Evolutionary conservation across 1,140 invertebrate genomes (phyloP).

Genomic region (Nasonia longicornis): DNA sequence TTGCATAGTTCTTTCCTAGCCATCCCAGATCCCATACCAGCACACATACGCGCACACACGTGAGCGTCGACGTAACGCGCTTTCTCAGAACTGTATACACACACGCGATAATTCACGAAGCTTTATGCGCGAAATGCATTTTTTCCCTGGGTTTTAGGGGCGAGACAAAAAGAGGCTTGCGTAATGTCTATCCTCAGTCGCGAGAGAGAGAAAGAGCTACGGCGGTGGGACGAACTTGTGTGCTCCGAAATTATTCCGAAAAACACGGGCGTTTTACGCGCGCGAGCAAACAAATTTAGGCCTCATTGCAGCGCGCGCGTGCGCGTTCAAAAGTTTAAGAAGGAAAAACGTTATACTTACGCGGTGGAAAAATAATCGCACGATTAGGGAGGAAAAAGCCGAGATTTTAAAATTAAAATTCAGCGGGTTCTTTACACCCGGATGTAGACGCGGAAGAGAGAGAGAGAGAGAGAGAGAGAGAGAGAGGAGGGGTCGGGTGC

Average conservation of each 20-base stretch:
- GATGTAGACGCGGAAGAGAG: too few relatives aligned
- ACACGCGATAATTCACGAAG: constrained; percentile 58
- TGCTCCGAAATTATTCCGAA: constrained; percentile 30
- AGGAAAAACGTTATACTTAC: neutral
- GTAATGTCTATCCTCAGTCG: constrained; percentile 17
- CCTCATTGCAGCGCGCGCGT: constrained; percentile 7
- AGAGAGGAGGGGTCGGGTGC: too few relatives aligned
- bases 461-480: too few relatives aligned
- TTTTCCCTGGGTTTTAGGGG: neutral
- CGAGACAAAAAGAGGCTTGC: constrained; percentile 30
- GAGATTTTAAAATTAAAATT: neutral
- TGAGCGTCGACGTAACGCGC: constrained; percentile 35
- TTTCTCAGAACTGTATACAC: constrained; percentile 52
- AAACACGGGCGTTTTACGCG: constrained; percentile 8
- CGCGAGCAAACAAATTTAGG: constrained; percentile 32
- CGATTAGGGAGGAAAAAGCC: neutral
- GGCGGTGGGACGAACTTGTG: neutral
- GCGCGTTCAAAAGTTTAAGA: neutral
- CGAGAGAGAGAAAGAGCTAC: neutral
- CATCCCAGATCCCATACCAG: constrained; percentile 49
- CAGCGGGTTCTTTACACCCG: too few relatives aligned
- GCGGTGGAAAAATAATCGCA: neutral
- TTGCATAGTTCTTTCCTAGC: constrained; percentile 48
- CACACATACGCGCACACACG: neutral
- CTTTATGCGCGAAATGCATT: constrained; percentile 52